phyloP scores from a whole-genome alignment of 2,888 invertebrate genomes.

The Bedellia somnulentella region DNA sequence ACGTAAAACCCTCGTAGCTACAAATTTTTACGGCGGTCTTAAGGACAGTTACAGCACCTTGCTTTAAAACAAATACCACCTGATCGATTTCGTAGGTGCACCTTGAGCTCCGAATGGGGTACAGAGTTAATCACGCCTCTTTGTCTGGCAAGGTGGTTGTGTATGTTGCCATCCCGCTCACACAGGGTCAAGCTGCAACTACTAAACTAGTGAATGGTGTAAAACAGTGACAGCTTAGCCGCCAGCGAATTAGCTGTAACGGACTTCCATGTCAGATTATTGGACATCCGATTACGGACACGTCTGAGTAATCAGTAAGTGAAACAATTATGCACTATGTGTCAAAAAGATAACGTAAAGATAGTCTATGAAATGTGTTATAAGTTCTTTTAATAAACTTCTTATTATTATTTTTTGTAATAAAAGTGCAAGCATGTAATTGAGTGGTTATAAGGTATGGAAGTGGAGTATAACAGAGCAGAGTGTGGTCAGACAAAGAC shows the following conservation, averaged over 20 bases:
- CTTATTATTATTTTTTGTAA: no score
- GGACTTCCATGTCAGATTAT: slow-evolving; percentile 12
- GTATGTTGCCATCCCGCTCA: slow-evolving; percentile 17
- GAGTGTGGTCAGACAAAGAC: no score
- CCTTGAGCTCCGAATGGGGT: slow-evolving; percentile 47
- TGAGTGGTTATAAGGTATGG: no score
- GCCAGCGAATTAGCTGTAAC: slow-evolving; percentile 14
- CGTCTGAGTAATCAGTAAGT: slow-evolving; percentile 1
- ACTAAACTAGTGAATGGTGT: slow-evolving; percentile 14
- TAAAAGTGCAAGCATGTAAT: no score
- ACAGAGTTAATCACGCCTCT: no score
- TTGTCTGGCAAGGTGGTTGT: no score
- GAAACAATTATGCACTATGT: not conserved
- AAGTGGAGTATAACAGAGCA: no score
- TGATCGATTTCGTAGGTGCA: slow-evolving; percentile 45
- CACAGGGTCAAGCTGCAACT: slow-evolving; percentile 9
- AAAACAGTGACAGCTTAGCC: slow-evolving; percentile 14
- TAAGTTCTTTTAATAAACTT: no score
- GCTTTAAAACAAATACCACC: slow-evolving; percentile 54
- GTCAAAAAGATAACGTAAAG: slow-evolving; percentile 1
- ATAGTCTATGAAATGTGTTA: not conserved
- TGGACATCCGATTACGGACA: slow-evolving; percentile 2
- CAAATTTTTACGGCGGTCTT: no score
- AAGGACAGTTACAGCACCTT: slow-evolving; percentile 37
- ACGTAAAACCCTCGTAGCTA: no score